These are phyloP conservation scores for Malurus splendens DNA, from an alignment of 2,797 vertebrate species.

Conservation along the genomic window DNA sequence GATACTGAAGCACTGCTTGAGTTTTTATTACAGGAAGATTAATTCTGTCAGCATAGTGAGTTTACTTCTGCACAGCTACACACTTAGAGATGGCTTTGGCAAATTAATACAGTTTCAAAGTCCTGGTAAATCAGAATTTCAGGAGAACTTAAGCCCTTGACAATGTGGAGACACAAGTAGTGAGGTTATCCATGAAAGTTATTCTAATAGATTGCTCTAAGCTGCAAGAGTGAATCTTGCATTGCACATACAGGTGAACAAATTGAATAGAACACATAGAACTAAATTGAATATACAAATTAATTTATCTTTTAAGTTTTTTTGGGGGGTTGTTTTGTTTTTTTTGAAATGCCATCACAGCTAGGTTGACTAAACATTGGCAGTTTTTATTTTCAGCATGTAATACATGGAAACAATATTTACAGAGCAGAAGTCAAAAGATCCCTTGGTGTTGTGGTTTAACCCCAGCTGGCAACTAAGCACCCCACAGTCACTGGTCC, in stretches of 20 bases:
- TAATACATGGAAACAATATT: background rate
- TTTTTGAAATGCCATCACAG: background rate
- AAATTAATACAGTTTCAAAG: background rate
- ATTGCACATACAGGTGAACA: background rate
- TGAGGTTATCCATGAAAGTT: background rate
- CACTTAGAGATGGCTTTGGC: background rate
- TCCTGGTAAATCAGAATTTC: background rate
- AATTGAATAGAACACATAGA: background rate
- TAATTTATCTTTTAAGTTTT: background rate
- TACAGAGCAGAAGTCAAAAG: slow-evolving; percentile 49
- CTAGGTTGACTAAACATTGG: background rate
- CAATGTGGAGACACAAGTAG: background rate
- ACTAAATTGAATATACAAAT: background rate
- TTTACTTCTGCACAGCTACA: background rate
- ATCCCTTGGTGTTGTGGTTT: background rate
- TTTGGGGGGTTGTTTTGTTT: accelerated
- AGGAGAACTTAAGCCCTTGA: background rate
- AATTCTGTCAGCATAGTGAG: background rate
- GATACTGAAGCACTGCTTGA: background rate
- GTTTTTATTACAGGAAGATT: background rate
- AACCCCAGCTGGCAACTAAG: background rate
- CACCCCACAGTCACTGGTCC: background rate
- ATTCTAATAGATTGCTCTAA: background rate
- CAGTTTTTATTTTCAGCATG: background rate
- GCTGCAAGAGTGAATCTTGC: background rate